Evolutionary conservation across 2,888 invertebrate species (phyloP).

Genomic region (Hybos culiciformis): DNA sequence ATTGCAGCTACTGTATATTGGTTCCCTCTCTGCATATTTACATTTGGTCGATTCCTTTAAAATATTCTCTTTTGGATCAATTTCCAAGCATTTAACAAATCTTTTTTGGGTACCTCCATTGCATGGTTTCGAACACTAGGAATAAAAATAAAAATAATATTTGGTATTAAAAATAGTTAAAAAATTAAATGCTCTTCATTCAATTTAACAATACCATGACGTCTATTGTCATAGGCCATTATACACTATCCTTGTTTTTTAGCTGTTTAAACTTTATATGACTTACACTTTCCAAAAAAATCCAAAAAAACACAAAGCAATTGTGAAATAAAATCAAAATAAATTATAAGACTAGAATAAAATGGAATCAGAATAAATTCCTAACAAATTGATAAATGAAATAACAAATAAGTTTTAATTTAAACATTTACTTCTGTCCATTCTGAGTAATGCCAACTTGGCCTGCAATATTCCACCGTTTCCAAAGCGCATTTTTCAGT

Average conservation of each 20-base stretch:
- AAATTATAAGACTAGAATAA: neutral
- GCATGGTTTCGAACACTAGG: slow-evolving; percentile 42
- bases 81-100: slow-evolving; percentile 40
- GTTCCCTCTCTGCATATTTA: slow-evolving; percentile 36
- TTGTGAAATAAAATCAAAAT: neutral
- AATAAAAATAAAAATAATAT: neutral
- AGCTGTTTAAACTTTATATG: no score
- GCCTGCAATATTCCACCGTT: slow-evolving; percentile 23
- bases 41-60: slow-evolving; percentile 35
- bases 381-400: no score
- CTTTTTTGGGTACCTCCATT: slow-evolving; percentile 42
- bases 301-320: no score
- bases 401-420: neutral
- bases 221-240: neutral
- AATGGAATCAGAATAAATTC: no score
- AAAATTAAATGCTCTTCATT: neutral
- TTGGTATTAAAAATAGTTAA: neutral
- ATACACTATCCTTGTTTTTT: no score
- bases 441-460: slow-evolving; percentile 42
- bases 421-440: slow-evolving; percentile 39
- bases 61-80: slow-evolving; percentile 26
- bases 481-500: slow-evolving; percentile 43
- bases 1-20: slow-evolving; percentile 38
- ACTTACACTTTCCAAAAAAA: neutral
- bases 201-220: neutral